Evolutionary conservation across 2,113 vertebrate species (phyloP), one percentile per base, ranked within the genome.

Genomic region (Oryctolagus cuniculus): DNA sequence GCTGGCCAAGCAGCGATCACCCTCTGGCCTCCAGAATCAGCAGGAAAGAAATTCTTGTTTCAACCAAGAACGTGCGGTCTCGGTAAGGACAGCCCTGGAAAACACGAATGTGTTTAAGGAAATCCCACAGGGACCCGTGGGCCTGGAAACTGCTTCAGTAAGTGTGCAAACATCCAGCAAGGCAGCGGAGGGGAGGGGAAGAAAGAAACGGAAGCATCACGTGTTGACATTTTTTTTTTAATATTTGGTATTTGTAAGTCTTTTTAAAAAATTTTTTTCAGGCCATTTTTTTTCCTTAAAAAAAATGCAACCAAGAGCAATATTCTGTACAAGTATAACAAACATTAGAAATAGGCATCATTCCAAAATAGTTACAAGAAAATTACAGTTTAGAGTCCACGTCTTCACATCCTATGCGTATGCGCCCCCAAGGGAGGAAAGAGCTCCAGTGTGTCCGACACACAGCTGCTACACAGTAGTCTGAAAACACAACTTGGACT

Each of bases 311-410:
- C 97, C 97, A 96, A 98, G 93, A 96, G 96, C 96, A 97, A 98
- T 96, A 95, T 97, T 94, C 98, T 98, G 97, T 98, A 98, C 98
- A 98, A 98, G 97, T 98, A 95, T 97, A 98, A 98, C 36, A 98
- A 98, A 98, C 98, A 98, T 97, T 96, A 98, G 95, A 98, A 98
- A 97, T 98, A 90, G 97, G 98, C 97, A 98, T 98, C 96, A 95
- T 96, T 98, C 98, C 97, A 98, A 98, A 97, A 98, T 97, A 98
- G 90, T 98, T 87, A 97, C 92, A 95, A 96, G 96, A 97, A 97
- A 98, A 97, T 96, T 96, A 90, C 97, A 97, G 92, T 96, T 96
- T 96, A 97, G 97, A 98, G 97, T 96, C 97, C 93, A 97, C 93
- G 96, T 96, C 94, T 96, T 97, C 87, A 95, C 89, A 90, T 98